Evolutionary conservation across 2,888 invertebrate genomes (phyloP), one percentile per base, ranked within the genome.

Genomic region (Opisthograptis luteolata): DNA sequence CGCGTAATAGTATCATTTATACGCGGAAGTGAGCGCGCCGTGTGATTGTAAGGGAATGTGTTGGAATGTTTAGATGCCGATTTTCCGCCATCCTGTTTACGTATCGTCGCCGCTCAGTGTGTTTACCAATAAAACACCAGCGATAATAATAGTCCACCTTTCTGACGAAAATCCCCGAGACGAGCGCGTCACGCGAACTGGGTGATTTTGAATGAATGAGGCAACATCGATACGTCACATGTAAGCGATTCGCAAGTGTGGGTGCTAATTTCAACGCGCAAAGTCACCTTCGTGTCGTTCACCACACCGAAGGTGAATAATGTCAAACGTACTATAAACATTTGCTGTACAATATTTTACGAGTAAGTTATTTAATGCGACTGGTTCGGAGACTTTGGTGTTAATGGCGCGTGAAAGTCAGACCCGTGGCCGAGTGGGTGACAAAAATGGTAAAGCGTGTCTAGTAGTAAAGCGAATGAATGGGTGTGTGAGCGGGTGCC

Each of bases 201-300:
- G 24, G 27, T 22, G 36, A 65, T 52, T 58, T 62, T 66, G 59
- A 61, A 57, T 64, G 58, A 60, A 66, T 66, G 56, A 62, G 59
- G 67, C 61, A 66, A 68, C 59, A 59, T 46, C 35, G 10, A 20
- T 46, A 68, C 74, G 69, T 70, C 69, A 76, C 55, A 49, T 46
- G 55, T 59, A 55, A 65, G 49, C 50, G 65, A 63, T 73, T 73
- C 51, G 73, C 70, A 72, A 78, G 59, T 66, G 66, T 71, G 60
- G 68, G 76, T 73, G 79, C 66, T 74, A 71, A 79, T 77, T 81
- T 76, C 69, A 72, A 76, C 76, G 75, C 34, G 37, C 70, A 79
- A 79, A 70, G 81, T 81, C 78, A 81, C 77, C 77, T 73, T 49
- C 62, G 66, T 70, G 74, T 75, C 71, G 71, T 79, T 76, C 67